phyloP scores from a whole-genome alignment of 2,113 vertebrate species.

The Poeciliopsis retropinna region DNA sequence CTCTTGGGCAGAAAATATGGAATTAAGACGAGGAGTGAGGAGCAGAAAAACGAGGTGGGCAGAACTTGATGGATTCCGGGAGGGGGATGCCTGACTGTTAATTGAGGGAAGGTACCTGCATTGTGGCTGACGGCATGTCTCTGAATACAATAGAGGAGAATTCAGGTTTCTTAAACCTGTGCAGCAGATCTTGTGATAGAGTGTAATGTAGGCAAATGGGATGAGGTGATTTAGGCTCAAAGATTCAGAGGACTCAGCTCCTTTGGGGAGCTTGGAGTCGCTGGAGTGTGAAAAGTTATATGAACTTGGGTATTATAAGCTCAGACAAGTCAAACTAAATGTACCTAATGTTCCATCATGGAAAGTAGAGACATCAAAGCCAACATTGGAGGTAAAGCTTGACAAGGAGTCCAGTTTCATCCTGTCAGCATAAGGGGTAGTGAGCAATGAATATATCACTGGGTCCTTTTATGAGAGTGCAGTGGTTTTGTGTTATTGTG shows the following conservation, averaged over 20 bases:
- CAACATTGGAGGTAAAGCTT: constrained; percentile 38
- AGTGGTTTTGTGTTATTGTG: background rate
- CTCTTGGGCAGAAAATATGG: constrained; percentile 66
- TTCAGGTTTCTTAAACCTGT: constrained; percentile 58
- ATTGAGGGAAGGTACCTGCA: constrained; percentile 67
- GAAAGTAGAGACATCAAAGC: constrained; percentile 40
- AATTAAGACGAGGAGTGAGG: constrained; percentile 62
- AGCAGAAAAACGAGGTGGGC: constrained; percentile 59
- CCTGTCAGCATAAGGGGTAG: constrained; percentile 10
- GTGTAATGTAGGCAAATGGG: constrained; percentile 65
- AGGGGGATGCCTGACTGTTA: constrained; percentile 73
- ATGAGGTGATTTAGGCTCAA: constrained; percentile 62
- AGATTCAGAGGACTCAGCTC: constrained; percentile 53
- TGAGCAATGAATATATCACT: constrained; percentile 7
- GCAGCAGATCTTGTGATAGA: constrained; percentile 58
- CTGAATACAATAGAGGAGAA: constrained; percentile 51
- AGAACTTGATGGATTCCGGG: constrained; percentile 68
- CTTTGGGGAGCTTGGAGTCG: constrained; percentile 30
- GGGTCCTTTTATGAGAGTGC: background rate
- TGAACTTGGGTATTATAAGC: constrained; percentile 52
- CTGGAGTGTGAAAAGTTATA: constrained; percentile 53
- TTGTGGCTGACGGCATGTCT: constrained; percentile 51
- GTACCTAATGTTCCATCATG: constrained; percentile 42
- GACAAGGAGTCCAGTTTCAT: constrained; percentile 19
- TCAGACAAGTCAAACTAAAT: constrained; percentile 45